phyloP scores from a whole-genome alignment of 2,888 invertebrate species.

The Seira musarum region DNA sequence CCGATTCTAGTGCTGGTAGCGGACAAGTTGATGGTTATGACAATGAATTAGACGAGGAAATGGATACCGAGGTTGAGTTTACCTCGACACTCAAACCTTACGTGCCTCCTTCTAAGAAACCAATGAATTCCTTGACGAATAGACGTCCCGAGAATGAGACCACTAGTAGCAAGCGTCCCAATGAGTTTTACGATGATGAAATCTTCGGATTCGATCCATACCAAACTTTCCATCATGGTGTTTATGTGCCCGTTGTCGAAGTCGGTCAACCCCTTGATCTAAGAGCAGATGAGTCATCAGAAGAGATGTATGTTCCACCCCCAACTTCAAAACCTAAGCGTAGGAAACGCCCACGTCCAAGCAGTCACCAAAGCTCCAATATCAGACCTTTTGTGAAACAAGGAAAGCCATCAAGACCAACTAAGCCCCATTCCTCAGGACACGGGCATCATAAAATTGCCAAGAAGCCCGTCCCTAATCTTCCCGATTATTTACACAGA shows the following conservation, averaged over 20 bases:
- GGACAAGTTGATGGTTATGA: background rate
- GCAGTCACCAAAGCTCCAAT: conserved; percentile 33
- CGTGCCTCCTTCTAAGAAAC: conserved; percentile 57
- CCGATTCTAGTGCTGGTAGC: conserved; percentile 15
- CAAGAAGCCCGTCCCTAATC: conserved; percentile 59
- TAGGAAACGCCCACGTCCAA: conserved; percentile 45
- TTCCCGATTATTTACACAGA: conserved; percentile 68
- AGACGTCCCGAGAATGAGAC: conserved; percentile 60
- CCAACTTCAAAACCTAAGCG: conserved; percentile 38
- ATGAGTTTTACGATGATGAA: conserved; percentile 70
- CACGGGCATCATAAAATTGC: too few relatives aligned
- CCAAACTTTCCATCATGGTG: conserved; percentile 69
- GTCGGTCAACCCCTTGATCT: conserved; percentile 48
- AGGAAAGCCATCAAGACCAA: conserved; percentile 38
- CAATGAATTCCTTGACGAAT: conserved; percentile 22
- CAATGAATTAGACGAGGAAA: conserved; percentile 15
- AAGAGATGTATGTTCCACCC: conserved; percentile 43
- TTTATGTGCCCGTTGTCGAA: conserved; percentile 67
- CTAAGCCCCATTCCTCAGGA: conserved; percentile 10
- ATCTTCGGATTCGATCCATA: conserved; percentile 70
- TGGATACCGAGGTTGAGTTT: conserved; percentile 47
- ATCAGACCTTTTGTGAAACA: conserved; percentile 55
- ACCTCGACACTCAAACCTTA: conserved; percentile 47
- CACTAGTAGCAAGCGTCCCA: conserved; percentile 64
- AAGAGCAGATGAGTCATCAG: conserved; percentile 37